Conservation (phyloP, 2,113 vertebrate genomes). For the Tauraco erythrolophus region DNA sequence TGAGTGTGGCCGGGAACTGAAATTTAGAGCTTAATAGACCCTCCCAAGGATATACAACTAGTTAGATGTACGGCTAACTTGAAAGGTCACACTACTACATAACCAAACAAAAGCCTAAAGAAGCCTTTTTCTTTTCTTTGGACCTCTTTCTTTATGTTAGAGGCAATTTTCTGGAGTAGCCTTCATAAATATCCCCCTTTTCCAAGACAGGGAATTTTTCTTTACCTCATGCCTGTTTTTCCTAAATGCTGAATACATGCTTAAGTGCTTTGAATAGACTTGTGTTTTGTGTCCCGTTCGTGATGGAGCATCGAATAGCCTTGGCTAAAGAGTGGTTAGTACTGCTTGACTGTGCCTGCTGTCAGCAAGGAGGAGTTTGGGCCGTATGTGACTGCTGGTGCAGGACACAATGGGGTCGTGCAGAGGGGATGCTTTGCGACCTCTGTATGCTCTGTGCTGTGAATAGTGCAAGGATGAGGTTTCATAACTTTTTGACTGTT, state of each 20-base stretch:
- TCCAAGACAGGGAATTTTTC: neutral
- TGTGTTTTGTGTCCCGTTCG: rapidly evolving
- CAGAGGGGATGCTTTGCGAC: neutral
- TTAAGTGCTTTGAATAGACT: neutral
- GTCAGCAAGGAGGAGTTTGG: neutral
- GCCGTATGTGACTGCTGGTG: neutral
- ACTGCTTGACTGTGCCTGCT: neutral
- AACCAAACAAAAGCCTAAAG: neutral
- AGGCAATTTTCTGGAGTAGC: neutral
- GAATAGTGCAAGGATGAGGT: neutral
- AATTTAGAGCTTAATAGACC: neutral
- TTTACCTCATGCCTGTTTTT: neutral
- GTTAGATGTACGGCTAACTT: neutral
- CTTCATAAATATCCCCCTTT: neutral
- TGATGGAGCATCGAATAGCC: neutral
- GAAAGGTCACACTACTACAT: neutral
- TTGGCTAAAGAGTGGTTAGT: neutral
- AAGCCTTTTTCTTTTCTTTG: neutral
- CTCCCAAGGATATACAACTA: neutral
- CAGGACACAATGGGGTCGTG: rapidly evolving
- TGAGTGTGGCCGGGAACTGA: neutral
- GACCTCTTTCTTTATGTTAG: neutral
- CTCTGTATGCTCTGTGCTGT: neutral
- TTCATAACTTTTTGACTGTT: neutral
- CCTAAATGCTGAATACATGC: neutral